Conservation (phyloP, 1,140 invertebrate species). For the Zophobas atratus region DNA sequence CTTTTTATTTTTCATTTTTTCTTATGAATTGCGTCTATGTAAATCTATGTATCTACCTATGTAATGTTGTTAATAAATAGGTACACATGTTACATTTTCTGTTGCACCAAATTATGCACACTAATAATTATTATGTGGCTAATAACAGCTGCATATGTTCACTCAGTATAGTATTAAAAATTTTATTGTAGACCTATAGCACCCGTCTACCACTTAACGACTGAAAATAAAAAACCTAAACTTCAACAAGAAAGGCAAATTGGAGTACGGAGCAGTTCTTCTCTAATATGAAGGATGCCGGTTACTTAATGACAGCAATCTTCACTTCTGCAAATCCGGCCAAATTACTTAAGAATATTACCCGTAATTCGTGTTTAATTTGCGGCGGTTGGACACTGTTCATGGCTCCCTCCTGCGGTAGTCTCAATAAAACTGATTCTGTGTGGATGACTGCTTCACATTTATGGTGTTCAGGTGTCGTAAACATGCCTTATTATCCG, state of each 20-base stretch:
- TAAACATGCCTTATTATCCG: slow-evolving; percentile 64
- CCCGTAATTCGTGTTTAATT: slow-evolving; percentile 44
- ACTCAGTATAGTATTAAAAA: neutral
- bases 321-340: slow-evolving; percentile 37
- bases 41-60: too few species aligned
- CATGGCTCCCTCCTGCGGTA: slow-evolving; percentile 30
- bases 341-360: slow-evolving; percentile 40
- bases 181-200: neutral
- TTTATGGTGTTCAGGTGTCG: slow-evolving; percentile 60
- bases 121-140: too few species aligned
- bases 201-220: neutral
- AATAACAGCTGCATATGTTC: too few species aligned
- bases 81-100: too few species aligned
- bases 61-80: too few species aligned
- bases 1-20: too few species aligned
- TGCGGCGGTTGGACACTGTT: slow-evolving; percentile 24
- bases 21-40: too few species aligned
- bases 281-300: slow-evolving; percentile 34
- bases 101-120: too few species aligned
- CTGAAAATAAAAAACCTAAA: neutral
- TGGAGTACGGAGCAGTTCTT: slow-evolving; percentile 15
- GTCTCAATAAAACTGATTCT: slow-evolving; percentile 59
- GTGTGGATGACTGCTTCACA: slow-evolving; percentile 57
- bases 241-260: slow-evolving; percentile 21
- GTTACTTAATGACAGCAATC: slow-evolving; percentile 32